Conservation (phyloP, 2,113 vertebrate genomes). For the Tyto alba region DNA sequence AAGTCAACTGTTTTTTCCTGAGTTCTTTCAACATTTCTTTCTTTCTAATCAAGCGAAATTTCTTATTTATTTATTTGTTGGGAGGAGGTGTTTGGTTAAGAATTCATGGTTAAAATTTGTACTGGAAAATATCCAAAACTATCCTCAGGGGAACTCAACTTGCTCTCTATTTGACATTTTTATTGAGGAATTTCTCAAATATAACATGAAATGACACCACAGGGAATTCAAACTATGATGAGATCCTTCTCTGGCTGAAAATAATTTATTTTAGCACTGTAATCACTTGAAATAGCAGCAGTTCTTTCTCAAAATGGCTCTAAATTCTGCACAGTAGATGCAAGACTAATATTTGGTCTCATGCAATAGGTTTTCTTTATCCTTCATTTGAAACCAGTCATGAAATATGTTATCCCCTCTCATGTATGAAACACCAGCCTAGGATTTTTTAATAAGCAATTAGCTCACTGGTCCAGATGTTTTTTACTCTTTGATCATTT, state of each 20-base stretch:
- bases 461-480: conserved; percentile 34
- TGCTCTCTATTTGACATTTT: conserved; percentile 75
- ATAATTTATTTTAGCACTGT: conserved; percentile 42
- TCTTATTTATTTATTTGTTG: background rate
- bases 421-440: background rate
- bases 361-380: conserved; percentile 43
- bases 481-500: background rate
- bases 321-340: conserved; percentile 27
- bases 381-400: conserved; percentile 59
- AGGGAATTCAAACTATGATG: conserved; percentile 59
- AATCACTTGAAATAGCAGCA: conserved; percentile 59
- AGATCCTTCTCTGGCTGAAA: conserved; percentile 51
- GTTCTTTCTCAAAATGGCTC: conserved; percentile 59
- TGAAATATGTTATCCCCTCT: background rate
- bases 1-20: background rate
- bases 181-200: conserved; percentile 78
- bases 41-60: background rate
- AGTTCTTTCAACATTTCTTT: background rate
- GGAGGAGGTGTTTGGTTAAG: conserved; percentile 29
- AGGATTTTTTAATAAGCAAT: background rate
- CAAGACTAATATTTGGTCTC: conserved; percentile 52
- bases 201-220: conserved; percentile 70
- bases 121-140: conserved; percentile 66
- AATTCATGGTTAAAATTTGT: conserved; percentile 60
- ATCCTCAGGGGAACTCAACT: conserved; percentile 48